Conservation (phyloP, 64 coral and sea anemone genomes). For the Pachyseris speciosa region DNA sequence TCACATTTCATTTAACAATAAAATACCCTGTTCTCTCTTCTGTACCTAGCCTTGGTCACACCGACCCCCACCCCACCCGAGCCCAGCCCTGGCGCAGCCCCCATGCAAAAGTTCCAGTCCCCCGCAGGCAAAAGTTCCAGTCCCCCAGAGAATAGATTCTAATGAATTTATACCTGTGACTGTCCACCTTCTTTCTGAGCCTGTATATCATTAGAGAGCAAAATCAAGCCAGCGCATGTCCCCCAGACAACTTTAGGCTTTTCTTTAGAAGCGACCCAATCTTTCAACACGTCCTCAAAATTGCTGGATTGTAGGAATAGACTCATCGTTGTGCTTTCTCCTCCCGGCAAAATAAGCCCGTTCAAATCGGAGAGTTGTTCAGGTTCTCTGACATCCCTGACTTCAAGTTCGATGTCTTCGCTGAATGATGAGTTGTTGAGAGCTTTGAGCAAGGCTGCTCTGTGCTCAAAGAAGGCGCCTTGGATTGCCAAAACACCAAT, state of each 20-base stretch:
- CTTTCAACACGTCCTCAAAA: conserved; percentile 70
- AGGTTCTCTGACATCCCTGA: conserved; percentile 73
- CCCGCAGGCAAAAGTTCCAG: no score
- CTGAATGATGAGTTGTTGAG: conserved; percentile 38
- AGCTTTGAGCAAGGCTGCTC: conserved; percentile 75
- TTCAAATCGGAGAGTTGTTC: conserved; percentile 69
- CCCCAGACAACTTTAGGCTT: conserved; percentile 76
- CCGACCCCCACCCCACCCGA: no score
- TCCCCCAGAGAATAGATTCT: no score
- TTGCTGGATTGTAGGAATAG: conserved; percentile 77
- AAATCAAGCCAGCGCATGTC: conserved; percentile 93
- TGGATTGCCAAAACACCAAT: conserved; percentile 93
- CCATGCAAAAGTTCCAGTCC: no score
- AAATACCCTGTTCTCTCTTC: no score
- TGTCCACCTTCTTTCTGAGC: conserved; percentile 80
- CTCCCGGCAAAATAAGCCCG: conserved; percentile 92
- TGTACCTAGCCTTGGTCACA: no score
- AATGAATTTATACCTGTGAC: conserved; percentile 61
- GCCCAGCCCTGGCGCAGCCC: no score
- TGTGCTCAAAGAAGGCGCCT: conserved; percentile 95
- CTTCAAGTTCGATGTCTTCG: conserved; percentile 44
- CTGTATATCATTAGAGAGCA: conserved; percentile 90
- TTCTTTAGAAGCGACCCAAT: conserved; percentile 75
- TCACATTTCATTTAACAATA: no score
- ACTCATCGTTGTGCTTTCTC: conserved; percentile 90